These are phyloP conservation scores for Equus przewalskii DNA, from an alignment of 2,113 vertebrate genomes.

Conservation along the genomic window DNA sequence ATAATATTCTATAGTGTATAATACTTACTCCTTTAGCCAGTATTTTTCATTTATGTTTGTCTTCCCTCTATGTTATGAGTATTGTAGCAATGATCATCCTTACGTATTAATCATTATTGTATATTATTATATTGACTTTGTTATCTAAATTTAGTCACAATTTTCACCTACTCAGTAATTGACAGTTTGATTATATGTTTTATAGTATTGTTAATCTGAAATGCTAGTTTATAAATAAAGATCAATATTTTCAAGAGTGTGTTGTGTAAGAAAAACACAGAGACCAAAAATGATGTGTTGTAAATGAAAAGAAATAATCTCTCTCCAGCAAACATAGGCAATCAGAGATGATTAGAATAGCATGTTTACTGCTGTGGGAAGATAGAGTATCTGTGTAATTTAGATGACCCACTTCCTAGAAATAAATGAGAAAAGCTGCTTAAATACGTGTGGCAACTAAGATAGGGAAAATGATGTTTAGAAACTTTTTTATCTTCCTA, in stretches of 20 bases:
- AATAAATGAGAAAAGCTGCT: slow-evolving; percentile 30
- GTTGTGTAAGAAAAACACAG: slow-evolving; percentile 13
- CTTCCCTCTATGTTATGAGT: neutral
- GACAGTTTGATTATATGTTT: neutral
- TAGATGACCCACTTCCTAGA: neutral
- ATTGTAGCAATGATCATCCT: neutral
- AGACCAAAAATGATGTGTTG: neutral
- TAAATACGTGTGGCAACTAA: neutral
- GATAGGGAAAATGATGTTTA: neutral
- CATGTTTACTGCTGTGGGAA: neutral
- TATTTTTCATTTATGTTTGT: neutral
- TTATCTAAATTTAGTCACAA: neutral
- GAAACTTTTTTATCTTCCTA: slow-evolving; percentile 67
- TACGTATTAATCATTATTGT: neutral
- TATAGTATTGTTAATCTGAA: neutral
- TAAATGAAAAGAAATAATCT: neutral
- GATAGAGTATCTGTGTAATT: neutral
- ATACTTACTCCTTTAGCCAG: neutral
- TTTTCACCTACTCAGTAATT: neutral
- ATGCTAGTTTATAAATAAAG: neutral
- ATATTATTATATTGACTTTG: neutral
- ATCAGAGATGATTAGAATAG: neutral
- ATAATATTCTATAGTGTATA: neutral
- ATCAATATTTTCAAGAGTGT: slow-evolving; percentile 7
- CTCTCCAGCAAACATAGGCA: neutral